Base-by-base conservation (phyloP, 2,113 vertebrate genomes). In the Mystacornis crossleyi region DNA sequence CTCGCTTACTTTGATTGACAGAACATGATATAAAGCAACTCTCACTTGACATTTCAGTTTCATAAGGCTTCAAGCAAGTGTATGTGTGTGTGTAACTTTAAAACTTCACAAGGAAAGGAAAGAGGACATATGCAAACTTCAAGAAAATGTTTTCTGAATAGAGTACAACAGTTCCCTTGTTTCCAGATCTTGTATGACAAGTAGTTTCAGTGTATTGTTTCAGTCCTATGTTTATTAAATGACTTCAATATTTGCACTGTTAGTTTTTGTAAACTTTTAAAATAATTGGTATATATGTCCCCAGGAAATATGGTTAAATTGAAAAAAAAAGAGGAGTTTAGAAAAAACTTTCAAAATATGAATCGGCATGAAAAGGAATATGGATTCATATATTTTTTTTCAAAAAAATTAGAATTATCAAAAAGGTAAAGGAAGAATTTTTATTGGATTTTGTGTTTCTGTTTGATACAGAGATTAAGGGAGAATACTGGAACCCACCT, bases 31-130 rank as follows among this genome's bases (percentile, higher is more conserved):
- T 98, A 98, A 99, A 98, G 97, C 97, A 98, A 97, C 97, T 96
- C 98, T 98, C 98, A 98, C 98, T 98, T 98, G 98, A 98, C 98
- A 98, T 99, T 98, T 99, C 97, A 97, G 98, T 98, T 98, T 98
- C 97, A 98, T 98, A 98, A 98, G 97, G 96, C 95, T 97, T 93
- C 89, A 94, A 97, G 97, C 96, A 97, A 94, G 95, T 66, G n/a
- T 54, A 65, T 77, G 45, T 94, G 81, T 88, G 62, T 91, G 95
- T 28, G 89, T 40, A 94, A 92, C 89, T 91, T 90, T 73, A 95
- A 97, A 98, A 97, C 94, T 96, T 97, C 93, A 90, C 92, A 90
- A 94, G 94, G 84, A 97, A 98, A 98, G 97, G 97, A 97, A 98
- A 95, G 83, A 25, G 77, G 93, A 97, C 98, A 96, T 97, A 98